Conservation (phyloP, 2,113 vertebrate species). For the Ailuropoda melanoleuca region DNA sequence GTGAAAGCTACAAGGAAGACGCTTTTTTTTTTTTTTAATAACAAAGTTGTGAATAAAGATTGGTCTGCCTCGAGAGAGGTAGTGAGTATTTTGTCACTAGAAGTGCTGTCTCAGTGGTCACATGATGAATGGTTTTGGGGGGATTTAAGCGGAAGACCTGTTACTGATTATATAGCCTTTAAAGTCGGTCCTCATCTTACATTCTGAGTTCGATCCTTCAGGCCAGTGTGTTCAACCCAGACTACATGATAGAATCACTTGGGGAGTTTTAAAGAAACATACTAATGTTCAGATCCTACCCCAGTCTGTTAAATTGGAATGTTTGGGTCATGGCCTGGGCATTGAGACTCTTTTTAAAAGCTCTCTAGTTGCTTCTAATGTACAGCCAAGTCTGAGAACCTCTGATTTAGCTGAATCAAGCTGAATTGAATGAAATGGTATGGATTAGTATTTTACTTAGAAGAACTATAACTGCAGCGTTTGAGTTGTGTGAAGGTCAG, state of each 20-base stretch:
- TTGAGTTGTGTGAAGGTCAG: slow-evolving; percentile 6
- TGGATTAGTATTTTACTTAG: background rate
- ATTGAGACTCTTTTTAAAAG: background rate
- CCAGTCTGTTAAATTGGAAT: background rate
- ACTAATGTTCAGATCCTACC: background rate
- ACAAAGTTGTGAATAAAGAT: background rate
- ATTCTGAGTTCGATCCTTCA: background rate
- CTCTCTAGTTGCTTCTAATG: background rate
- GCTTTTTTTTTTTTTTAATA: background rate
- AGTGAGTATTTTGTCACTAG: background rate
- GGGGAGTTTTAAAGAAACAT: background rate
- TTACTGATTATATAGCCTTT: background rate
- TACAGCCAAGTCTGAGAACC: background rate
- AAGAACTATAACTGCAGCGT: background rate
- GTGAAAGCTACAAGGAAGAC: background rate
- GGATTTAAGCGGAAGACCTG: background rate
- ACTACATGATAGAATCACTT: background rate
- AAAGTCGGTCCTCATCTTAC: background rate
- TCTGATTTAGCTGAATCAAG: background rate
- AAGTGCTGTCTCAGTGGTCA: background rate
- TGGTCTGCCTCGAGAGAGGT: background rate
- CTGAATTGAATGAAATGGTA: background rate
- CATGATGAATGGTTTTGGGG: background rate
- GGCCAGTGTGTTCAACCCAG: background rate
- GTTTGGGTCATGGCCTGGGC: background rate